Base-by-base conservation (phyloP, 1,140 invertebrate genomes). In the Hermatobates lingyangjiaoensis region DNA sequence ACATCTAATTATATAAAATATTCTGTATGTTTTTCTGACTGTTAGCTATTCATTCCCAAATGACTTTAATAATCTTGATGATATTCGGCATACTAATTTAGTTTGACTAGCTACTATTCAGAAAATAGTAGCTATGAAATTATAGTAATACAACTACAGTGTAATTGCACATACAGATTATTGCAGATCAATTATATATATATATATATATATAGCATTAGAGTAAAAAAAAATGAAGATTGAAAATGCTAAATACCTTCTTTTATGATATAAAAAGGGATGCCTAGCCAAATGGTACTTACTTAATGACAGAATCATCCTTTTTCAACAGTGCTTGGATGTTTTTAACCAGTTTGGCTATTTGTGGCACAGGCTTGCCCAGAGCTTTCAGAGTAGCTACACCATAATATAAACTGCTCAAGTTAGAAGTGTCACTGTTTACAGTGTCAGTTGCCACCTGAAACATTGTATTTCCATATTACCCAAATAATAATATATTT, bases 291-390 rank as follows among this genome's bases (percentile, higher is more conserved):
- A n/a, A n/a, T n/a, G n/a, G n/a, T n/a, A 64, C 68, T 70, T 68
- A 81, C 78, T 79, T 83, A 30, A 71, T 69, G 24, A 82, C 66
- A 55, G 75, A 76, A 55, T 87, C 83, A 67, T 87, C 83, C 55
- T 81, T 84, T 58, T 85, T 84, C 27, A 87, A 64, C 52, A 74
- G 63, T 48, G 74, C 71, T 59, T 80, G 76, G 21, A 86, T 62
- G 52, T 70, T 72, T 60, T 81, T 83, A 0, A 74, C 65, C 28
- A 80, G 60, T 55, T 76, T 75, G 20, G 66, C 65, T 40, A 71
- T 60, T 39, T 70, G 65, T 18, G 63, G 38, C 27, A 68, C 46
- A 46, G 68, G 65, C 45, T 71, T 61, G 1, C 62, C 65, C 25
- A 73, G 54, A 51, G 57, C 55, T 24, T 58, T 58, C 7, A 71